A percentile compares a stretch with the other conserved stretches of the same genome.
phyloP scores from a whole-genome alignment of 2,797 vertebrate genomes.

The Bovichtus variegatus region DNA sequence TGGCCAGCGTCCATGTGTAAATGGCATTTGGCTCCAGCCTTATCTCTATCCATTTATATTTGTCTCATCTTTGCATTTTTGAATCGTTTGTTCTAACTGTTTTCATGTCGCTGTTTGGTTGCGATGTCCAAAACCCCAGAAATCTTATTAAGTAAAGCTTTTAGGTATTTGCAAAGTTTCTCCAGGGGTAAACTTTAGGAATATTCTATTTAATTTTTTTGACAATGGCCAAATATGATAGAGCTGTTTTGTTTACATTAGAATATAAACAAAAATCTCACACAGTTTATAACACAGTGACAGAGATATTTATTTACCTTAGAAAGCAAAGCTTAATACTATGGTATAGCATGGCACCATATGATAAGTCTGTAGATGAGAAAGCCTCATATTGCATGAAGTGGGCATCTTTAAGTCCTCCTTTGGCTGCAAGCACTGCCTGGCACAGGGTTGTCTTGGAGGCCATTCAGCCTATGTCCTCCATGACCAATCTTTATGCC shows the following conservation, averaged over 20 bases:
- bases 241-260: slow-evolving; percentile 76
- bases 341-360: slow-evolving; percentile 16
- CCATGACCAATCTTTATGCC: slow-evolving; percentile 76
- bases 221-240: slow-evolving; percentile 74
- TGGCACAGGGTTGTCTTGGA: slow-evolving; percentile 79
- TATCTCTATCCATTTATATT: slow-evolving; percentile 70
- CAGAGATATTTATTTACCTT: slow-evolving; percentile 23
- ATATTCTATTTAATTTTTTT: not conserved
- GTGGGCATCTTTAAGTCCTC: slow-evolving; percentile 82
- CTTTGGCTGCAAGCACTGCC: slow-evolving; percentile 82
- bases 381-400: slow-evolving; percentile 81
- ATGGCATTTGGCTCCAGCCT: slow-evolving; percentile 74
- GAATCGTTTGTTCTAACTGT: slow-evolving; percentile 51
- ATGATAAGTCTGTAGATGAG: slow-evolving; percentile 30
- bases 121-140: slow-evolving; percentile 62
- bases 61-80: slow-evolving; percentile 74
- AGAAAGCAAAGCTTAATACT: slow-evolving; percentile 32
- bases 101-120: slow-evolving; percentile 59
- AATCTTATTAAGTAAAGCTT: slow-evolving; percentile 27
- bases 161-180: slow-evolving; percentile 31
- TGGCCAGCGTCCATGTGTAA: slow-evolving; percentile 71
- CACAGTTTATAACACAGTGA: slow-evolving; percentile 11
- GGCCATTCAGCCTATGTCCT: slow-evolving; percentile 62
- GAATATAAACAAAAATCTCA: slow-evolving; percentile 31
- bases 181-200: slow-evolving; percentile 7